phyloP scores from a whole-genome alignment of 2,797 vertebrate species.

The Peromyscus melanophrys region DNA sequence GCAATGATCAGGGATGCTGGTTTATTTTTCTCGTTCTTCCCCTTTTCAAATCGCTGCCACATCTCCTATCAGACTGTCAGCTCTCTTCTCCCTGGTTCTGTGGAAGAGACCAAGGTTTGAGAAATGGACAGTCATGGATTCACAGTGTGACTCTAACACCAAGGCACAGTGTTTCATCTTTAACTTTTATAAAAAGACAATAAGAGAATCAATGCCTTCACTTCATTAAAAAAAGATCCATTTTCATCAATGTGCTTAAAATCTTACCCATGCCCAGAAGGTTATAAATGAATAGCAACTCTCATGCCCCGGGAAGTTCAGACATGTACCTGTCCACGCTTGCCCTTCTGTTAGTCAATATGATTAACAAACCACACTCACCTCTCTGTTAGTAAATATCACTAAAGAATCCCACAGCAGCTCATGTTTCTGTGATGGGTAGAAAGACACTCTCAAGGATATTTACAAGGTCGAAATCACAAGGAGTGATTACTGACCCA shows the following conservation, averaged over 20 bases:
- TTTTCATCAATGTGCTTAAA: neutral
- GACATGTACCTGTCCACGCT: neutral
- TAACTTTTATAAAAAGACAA: neutral
- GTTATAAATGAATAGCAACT: no score
- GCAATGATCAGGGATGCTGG: neutral
- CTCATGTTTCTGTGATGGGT: neutral
- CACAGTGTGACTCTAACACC: neutral
- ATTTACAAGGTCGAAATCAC: neutral
- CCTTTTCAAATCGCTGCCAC: neutral
- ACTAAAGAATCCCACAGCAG: neutral
- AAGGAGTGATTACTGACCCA: neutral
- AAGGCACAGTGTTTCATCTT: neutral
- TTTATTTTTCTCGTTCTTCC: neutral
- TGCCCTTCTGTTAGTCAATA: neutral
- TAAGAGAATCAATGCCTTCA: neutral
- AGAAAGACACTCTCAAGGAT: neutral
- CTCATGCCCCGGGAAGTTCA: fast-evolving
- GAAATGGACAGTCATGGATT: neutral
- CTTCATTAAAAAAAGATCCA: neutral
- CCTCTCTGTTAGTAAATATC: neutral
- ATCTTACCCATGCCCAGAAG: neutral
- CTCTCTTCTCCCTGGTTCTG: neutral
- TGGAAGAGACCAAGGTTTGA: neutral
- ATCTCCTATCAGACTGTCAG: neutral
- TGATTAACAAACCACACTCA: neutral